A percentile compares a stretch with the other conserved stretches of the same genome.
Evolutionary conservation across 2,888 invertebrate species (phyloP).

Genomic region (Cantharis rufa): DNA sequence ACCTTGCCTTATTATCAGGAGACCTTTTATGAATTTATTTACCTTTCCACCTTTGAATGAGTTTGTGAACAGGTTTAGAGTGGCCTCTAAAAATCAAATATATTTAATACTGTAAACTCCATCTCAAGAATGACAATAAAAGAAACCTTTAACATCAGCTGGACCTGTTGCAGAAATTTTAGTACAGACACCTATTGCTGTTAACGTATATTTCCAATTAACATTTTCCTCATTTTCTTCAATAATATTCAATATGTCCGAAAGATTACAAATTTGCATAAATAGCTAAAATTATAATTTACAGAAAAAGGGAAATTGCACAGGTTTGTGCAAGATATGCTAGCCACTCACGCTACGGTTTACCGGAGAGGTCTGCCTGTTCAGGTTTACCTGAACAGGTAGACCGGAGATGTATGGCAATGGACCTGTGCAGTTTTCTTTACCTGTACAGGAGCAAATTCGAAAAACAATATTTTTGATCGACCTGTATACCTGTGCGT

Average conservation of each 20-base stretch:
- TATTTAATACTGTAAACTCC: neutral
- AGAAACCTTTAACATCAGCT: neutral
- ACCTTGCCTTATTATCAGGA: constrained; percentile 20
- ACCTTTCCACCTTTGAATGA: constrained; percentile 20
- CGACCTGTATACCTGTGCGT: too few species aligned
- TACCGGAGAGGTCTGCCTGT: too few species aligned
- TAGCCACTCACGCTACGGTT: too few species aligned
- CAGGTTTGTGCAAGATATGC: too few species aligned
- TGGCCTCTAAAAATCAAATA: constrained; percentile 5
- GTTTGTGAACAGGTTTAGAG: constrained; percentile 2
- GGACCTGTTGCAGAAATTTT: constrained; percentile 8
- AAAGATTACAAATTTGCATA: constrained; percentile 9
- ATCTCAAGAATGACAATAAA: neutral
- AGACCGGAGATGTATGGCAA: too few species aligned
- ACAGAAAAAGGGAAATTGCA: neutral
- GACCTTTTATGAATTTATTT: constrained; percentile 5
- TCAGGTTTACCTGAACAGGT: too few species aligned
- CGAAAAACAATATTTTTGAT: too few species aligned
- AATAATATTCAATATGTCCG: constrained; percentile 16
- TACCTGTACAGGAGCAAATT: too few species aligned
- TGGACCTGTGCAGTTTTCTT: too few species aligned
- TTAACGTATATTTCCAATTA: constrained; percentile 21
- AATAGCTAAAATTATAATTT: constrained; percentile 13
- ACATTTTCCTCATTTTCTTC: constrained; percentile 9
- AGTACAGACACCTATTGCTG: constrained; percentile 13